Evolutionary conservation across 2,113 vertebrate genomes (phyloP).

Genomic region (Siniperca knerii): DNA sequence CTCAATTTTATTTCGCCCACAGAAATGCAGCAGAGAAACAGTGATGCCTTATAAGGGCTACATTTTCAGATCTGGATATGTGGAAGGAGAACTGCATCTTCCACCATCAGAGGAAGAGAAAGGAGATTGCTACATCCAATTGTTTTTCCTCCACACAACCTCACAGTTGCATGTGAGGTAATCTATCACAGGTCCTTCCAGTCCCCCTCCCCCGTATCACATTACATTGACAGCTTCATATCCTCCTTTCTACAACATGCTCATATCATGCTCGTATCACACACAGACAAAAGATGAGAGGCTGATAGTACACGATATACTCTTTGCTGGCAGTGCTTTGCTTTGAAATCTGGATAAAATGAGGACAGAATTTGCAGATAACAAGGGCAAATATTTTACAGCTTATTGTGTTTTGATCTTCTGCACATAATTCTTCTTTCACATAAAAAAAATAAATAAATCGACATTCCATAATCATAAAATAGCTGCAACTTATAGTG

Average conservation of each 20-base stretch:
- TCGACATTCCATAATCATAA: not conserved
- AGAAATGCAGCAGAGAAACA: slow-evolving; percentile 13
- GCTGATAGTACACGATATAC: slow-evolving; percentile 53
- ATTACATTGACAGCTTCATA: slow-evolving; percentile 69
- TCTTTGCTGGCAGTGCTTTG: not conserved
- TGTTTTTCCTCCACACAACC: slow-evolving; percentile 40
- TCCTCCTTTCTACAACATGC: slow-evolving; percentile 33
- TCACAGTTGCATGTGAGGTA: slow-evolving; percentile 54
- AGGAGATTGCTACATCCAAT: slow-evolving; percentile 28
- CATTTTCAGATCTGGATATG: slow-evolving; percentile 12
- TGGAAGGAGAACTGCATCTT: not conserved
- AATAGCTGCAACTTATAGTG: not conserved
- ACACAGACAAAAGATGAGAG: slow-evolving; percentile 66
- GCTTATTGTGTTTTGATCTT: not conserved
- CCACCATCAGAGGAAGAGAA: slow-evolving; percentile 4
- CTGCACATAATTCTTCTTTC: not conserved
- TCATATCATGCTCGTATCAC: slow-evolving; percentile 37
- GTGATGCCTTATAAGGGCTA: not conserved
- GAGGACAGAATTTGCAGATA: slow-evolving; percentile 4
- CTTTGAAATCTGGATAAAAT: slow-evolving; percentile 20
- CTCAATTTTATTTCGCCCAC: not conserved
- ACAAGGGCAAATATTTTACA: not conserved
- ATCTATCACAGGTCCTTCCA: slow-evolving; percentile 65
- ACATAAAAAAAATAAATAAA: not conserved
- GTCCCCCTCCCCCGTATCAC: slow-evolving; percentile 71